These are phyloP conservation scores for Leuctra nigra DNA, from an alignment of 2,888 invertebrate genomes.

Conservation along the genomic window DNA sequence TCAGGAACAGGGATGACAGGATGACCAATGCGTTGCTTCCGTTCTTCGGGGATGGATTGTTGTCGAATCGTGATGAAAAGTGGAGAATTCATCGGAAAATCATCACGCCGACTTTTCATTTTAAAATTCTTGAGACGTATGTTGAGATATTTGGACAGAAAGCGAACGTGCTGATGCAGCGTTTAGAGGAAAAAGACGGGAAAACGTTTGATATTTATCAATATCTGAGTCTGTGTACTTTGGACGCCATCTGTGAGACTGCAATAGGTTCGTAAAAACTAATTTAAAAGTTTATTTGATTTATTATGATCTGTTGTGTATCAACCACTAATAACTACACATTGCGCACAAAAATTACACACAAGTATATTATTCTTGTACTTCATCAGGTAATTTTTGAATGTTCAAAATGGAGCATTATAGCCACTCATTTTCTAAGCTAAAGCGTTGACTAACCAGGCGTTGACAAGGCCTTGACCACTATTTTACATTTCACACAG, in stretches of 20 bases:
- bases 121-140: constrained; percentile 3
- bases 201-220: not conserved
- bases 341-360: too few relatives aligned
- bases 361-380: too few relatives aligned
- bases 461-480: too few relatives aligned
- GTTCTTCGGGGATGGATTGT: constrained; percentile 2
- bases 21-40: constrained; percentile 6
- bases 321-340: too few relatives aligned
- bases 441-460: too few relatives aligned
- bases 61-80: constrained; percentile 3
- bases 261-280: constrained; percentile 6
- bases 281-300: too few relatives aligned
- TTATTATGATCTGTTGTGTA: too few relatives aligned
- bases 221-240: not conserved
- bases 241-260: constrained; percentile 8
- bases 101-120: constrained; percentile 14
- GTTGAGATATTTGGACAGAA: constrained; percentile 12
- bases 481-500: too few relatives aligned
- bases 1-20: not conserved
- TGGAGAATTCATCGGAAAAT: constrained; percentile 4
- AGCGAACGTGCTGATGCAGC: not conserved
- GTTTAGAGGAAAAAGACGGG: not conserved
- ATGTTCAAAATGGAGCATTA: too few relatives aligned
- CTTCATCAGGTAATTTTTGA: too few relatives aligned
- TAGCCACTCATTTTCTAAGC: too few relatives aligned